Conservation (phyloP, 2,888 invertebrate species). For the Odontothrips loti region DNA sequence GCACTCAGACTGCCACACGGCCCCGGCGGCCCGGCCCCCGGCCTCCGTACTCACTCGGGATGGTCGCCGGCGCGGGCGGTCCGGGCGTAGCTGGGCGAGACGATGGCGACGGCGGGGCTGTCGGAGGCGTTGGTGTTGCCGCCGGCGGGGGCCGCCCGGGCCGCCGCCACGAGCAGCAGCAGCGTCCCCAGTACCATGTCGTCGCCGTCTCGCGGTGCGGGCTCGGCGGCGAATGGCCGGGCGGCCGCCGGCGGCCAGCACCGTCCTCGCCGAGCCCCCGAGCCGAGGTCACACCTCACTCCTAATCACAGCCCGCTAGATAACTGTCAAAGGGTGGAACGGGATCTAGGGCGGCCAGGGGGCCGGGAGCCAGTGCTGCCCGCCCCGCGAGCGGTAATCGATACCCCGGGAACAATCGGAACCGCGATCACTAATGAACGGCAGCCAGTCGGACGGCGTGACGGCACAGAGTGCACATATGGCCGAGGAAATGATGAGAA, state of each 20-base stretch:
- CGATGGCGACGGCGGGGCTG: background rate
- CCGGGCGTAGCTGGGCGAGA: constrained; percentile 15
- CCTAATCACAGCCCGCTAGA: background rate
- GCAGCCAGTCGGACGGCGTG: background rate
- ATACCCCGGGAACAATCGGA: too few species aligned
- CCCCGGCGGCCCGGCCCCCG: background rate
- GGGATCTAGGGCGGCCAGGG: background rate
- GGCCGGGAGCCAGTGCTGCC: background rate
- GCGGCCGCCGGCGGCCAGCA: background rate
- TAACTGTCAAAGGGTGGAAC: background rate
- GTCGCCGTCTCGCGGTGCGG: background rate
- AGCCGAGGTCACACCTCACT: background rate
- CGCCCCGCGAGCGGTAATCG: too few species aligned
- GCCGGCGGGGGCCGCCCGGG: background rate
- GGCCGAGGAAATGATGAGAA: too few species aligned
- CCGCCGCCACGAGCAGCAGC: background rate
- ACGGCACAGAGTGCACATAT: background rate
- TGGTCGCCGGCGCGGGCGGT: background rate
- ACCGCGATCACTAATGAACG: too few species aligned
- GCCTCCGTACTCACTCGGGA: background rate
- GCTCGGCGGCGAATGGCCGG: background rate
- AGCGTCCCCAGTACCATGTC: background rate
- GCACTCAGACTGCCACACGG: too few species aligned
- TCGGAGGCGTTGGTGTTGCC: background rate
- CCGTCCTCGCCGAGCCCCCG: background rate